Evolutionary conservation across 2,888 invertebrate species (phyloP), one percentile per base, ranked within the genome.

Genomic region (Lithophane socia): DNA sequence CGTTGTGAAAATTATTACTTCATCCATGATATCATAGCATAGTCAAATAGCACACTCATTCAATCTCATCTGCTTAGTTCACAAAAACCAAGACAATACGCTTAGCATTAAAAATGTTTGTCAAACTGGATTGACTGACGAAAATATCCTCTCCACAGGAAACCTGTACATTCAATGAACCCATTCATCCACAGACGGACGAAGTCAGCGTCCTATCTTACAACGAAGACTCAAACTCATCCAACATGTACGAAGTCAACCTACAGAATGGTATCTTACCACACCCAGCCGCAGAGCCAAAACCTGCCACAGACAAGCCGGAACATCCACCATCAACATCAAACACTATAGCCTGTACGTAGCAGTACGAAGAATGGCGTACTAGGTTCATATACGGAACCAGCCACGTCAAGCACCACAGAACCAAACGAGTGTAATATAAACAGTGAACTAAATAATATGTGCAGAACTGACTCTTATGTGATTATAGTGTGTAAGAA

Each of bases 221-320:
- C 94, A 96, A 96, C 85, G 96, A 96, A 18, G 96, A 96, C 90
- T 96, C 96, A 3, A 96, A 96, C 90, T 96, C 96, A 0, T 96
- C 96, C 0, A 95, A 95, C 88, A 83, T 96, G 85, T 95, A 92
- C 87, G 96, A 96, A 73, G 94, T 95, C 67, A 94, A 93, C 87
- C 75, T 95, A 5, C 94, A 92, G 82, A 94, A 93, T 76, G 94
- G 94, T 2, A 79, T 77, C n/a, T 63, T 71, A 9, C 77, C 73
- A 77, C 70, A 86, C 80, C 12, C 68, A 12, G 83, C 80, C 69
- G 63, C 90, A 1, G 83, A 77, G 49, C 82, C 82, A n/a, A 86
- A 90, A 66, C 77, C 91, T 13, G 80, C 86, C 18, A 73, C 89
- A 5, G 90, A 91, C 52, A 92, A 91, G 80, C 80, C 87, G 0